Evolutionary conservation across 2,113 vertebrate species (phyloP).

Genomic region (Ciconia stormi): DNA sequence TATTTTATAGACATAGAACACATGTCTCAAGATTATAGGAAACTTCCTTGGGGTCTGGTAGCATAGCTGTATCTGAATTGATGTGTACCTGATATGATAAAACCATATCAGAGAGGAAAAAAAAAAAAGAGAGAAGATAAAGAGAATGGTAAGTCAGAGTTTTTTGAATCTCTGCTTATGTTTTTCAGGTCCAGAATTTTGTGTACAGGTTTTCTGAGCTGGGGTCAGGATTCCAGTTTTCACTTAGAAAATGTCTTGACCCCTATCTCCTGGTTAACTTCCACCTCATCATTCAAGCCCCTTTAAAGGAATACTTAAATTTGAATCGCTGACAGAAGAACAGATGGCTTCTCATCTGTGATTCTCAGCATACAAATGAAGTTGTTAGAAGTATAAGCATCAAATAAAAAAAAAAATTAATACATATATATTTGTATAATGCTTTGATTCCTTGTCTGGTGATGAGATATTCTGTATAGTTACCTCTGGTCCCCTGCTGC

Average conservation of each 20-base stretch:
- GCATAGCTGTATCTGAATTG: background rate
- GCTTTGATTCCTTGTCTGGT: background rate
- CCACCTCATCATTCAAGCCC: background rate
- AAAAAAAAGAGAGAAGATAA: background rate
- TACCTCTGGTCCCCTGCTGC: background rate
- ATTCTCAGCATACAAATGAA: background rate
- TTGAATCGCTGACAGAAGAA: background rate
- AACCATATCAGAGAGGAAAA: background rate
- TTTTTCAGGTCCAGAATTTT: background rate
- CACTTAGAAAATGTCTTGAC: background rate
- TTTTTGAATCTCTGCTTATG: background rate
- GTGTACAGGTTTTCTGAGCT: background rate
- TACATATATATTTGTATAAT: background rate
- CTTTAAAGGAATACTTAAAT: background rate
- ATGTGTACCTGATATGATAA: background rate
- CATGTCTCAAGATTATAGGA: background rate
- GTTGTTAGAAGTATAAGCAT: background rate
- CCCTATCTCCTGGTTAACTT: background rate
- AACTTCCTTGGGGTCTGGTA: background rate
- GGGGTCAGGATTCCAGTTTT: background rate
- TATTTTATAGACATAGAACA: background rate
- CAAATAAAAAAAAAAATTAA: background rate
- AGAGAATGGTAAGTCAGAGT: background rate
- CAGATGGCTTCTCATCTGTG: background rate
- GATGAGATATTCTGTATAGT: background rate